Base-by-base conservation (phyloP, 2,888 invertebrate species). In the Drosophila anomalata region DNA sequence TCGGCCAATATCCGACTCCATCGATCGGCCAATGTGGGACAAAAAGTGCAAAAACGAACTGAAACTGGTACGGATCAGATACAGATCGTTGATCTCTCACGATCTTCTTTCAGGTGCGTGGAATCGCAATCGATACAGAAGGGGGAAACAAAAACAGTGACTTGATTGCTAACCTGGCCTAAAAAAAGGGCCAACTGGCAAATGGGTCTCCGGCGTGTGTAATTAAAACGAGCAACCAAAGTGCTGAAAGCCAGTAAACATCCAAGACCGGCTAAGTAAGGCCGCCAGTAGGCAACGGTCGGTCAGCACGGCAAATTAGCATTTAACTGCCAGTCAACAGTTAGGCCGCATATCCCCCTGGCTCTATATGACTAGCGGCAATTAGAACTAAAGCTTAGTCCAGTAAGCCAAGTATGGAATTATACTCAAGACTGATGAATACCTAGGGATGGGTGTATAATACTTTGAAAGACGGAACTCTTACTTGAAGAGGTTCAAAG, bases 301-400 rank as follows among this genome's bases (percentile, higher is more conserved):
- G 53, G 58, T 53, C 63, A 26, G 53, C 36, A 20, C 12, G 61
- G 60, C 51, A 77, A 83, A 80, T 77, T 78, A 84, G 75, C 80
- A 78, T 85, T 85, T 79, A 86, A 80, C 68, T 59, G 67, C 80
- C 73, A 75, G 65, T 76, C 72, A 71, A 73, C 84, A 62, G 78
- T 76, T 80, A 78, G 69, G 22, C 59, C 46, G 26, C 39, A 31
- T 53, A 44, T 52, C 22, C 36, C 22, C 22, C 48, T 22, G 58
- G 48, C 39, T 24, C 22, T 22, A 24, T 22, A 41, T 55, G 58
- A 55, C 69, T 46, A 61, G 70, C 61, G 70, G 57, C 71, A 57
- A 65, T 71, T 57, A 71, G 62, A 70, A 70, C 31, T 44, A 39
- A 24, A 26, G 53, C 20, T 50, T 12, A 26, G 5, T 14, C 46